Conservation (phyloP, 2,888 invertebrate genomes). For the Tanytarsus gracilentus region DNA sequence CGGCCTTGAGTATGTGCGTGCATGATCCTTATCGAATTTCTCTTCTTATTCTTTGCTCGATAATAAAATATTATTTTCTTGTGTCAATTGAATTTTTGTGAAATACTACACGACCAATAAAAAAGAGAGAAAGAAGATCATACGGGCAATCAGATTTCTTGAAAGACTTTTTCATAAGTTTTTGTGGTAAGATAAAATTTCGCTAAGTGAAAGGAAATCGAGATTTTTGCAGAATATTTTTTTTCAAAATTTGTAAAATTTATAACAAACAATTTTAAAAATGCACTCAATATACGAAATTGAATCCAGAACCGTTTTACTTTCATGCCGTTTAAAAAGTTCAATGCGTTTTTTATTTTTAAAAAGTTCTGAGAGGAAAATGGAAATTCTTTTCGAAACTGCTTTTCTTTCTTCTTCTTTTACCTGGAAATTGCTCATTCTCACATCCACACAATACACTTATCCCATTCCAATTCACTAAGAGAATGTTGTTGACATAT, state of each 20-base stretch:
- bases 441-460: background rate
- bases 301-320: no score
- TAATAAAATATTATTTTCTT: background rate
- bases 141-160: constrained; percentile 10
- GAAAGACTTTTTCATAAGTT: background rate
- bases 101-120: constrained; percentile 9
- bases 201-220: background rate
- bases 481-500: constrained; percentile 22
- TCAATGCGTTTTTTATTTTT: background rate
- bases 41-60: background rate
- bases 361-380: background rate
- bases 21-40: constrained; percentile 8
- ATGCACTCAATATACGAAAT: no score
- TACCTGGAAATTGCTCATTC: constrained; percentile 17
- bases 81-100: constrained; percentile 2
- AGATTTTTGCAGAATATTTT: background rate
- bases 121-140: background rate
- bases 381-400: no score
- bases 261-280: no score
- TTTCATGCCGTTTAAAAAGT: no score
- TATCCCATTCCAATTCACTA: background rate
- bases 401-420: background rate
- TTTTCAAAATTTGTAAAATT: background rate
- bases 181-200: background rate
- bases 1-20: background rate